Evolutionary conservation across 1,140 invertebrate species (phyloP), one percentile per base, ranked within the genome.

Genomic region (Drosophila nasuta): DNA sequence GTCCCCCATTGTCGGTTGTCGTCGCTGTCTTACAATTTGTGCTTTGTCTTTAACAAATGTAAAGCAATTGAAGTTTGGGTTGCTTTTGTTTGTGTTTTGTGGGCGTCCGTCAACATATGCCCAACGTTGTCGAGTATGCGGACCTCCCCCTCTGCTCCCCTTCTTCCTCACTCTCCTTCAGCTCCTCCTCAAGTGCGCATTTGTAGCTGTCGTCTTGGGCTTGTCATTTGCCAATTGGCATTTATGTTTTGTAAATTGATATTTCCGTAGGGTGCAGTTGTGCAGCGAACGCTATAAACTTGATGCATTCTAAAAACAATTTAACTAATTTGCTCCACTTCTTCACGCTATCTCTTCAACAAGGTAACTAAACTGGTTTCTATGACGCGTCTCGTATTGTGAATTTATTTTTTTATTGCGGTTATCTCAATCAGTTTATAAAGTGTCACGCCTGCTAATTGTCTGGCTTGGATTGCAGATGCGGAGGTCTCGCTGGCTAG

Each of bases 201-300:
- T 54, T 71, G 62, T 48, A 8, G 59, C 60, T 57, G 51, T 79
- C 33, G 62, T 76, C 67, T 72, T 76, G 73, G 69, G 58, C 59
- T 59, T 77, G 77, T 79, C 75, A 74, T 62, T 80, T 78, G 78
- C 70, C 78, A 80, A 80, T 80, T 80, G 78, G 60, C 71, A 67
- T 75, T 78, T 76, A 64, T 76, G 71, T 79, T 57, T 75, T 49
- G 72, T 81, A 79, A 81, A 81, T 81, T 81, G 76, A 79, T 78
- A 81, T 76, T 81, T 81, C 79, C 79, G 76, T 64, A 13, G 71
- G 35, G 28, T 54, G 28, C 33, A 70, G 30, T 38, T 57, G 20
- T 25, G 35, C 17, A 28, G 49, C 6, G 20, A 38, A 5, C 35
- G 51, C 11, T 17, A 38, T 45, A 33, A 56, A 60, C 35, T 56